Base-by-base conservation (phyloP, 2,113 vertebrate genomes). In the Tetrao urogallus region DNA sequence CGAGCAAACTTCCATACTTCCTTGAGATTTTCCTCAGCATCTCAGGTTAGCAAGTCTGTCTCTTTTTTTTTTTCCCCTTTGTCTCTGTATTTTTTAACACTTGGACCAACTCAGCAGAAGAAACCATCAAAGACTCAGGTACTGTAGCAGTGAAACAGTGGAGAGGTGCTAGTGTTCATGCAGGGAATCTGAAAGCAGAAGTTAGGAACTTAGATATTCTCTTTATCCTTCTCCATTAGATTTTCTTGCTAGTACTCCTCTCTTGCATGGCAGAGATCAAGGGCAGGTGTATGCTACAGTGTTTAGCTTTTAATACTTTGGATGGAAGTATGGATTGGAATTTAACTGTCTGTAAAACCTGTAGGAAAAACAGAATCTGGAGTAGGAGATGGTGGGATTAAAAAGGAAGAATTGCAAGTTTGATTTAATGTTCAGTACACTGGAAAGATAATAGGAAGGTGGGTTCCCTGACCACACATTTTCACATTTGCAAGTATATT, bases 1-100 rank as follows among this genome's bases (percentile, higher is more conserved):
- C 82, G 88, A 88, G 73, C 42, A 47, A 70, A 50, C 47, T 92
- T 88, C 60, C 45, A 86, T 86, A 52, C 42, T 91, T 88, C 64
- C 50, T 88, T 86, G 15, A 34, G 47, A 60, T 13, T 75, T 94
- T 57, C 60, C 25, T 88, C 38, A 67, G 47, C 21, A 47, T 93
- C 60, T 94, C 17, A 6, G 22, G 40, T 72, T 75, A 71, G 42
- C 34, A 21, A 83, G 12, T 56, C 43, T 36, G 11, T 81, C 25
- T 86, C 9, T 12, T 34, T 13, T 2, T 3, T 38, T 38, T 34
- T 34, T 18, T 10, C 0, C 1, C 2, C 19, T 57, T 71, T 69
- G n/a, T 72, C 20, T 77, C 32, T 74, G 6, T 74, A 21, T 85
- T 18, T 92, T 75, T 85, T 76, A 65, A 38, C 38, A 24, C 88